Conservation (phyloP, 2,888 invertebrate genomes). For the Cerastoderma edule region DNA sequence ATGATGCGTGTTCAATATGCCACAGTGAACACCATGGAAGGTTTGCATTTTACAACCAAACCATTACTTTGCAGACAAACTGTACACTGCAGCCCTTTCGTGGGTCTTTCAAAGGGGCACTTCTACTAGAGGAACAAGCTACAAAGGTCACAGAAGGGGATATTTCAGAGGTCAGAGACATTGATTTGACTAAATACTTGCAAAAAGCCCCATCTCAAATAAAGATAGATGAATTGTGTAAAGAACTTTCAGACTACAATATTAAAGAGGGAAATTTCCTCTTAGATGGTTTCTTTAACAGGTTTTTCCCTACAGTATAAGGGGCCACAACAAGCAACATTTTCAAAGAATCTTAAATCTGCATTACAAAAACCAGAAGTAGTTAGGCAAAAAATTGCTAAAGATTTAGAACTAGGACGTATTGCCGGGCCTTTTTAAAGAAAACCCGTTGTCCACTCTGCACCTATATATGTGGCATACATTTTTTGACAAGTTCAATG, state of each 20-base stretch:
- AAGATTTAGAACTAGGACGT: constrained; percentile 31
- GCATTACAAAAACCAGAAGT: constrained; percentile 11
- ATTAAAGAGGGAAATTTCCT: not conserved
- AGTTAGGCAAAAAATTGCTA: constrained; percentile 27
- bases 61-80: not conserved
- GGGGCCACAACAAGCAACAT: constrained; percentile 4
- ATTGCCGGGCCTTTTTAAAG: constrained; percentile 35
- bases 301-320: constrained; percentile 21
- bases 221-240: not conserved
- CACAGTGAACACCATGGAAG: not conserved
- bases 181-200: too few relatives aligned
- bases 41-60: not conserved
- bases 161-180: not conserved
- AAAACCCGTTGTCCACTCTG: not conserved
- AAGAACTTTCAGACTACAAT: not conserved
- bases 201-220: not conserved
- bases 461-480: constrained; percentile 25
- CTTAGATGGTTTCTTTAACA: constrained; percentile 10
- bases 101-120: too few relatives aligned
- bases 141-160: not conserved
- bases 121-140: not conserved
- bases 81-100: not conserved
- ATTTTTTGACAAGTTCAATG: constrained; percentile 34
- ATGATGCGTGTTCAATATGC: constrained; percentile 28
- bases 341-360: constrained; percentile 37